Conservation (phyloP, 2,113 vertebrate genomes). For the Todiramphus saurophagus region DNA sequence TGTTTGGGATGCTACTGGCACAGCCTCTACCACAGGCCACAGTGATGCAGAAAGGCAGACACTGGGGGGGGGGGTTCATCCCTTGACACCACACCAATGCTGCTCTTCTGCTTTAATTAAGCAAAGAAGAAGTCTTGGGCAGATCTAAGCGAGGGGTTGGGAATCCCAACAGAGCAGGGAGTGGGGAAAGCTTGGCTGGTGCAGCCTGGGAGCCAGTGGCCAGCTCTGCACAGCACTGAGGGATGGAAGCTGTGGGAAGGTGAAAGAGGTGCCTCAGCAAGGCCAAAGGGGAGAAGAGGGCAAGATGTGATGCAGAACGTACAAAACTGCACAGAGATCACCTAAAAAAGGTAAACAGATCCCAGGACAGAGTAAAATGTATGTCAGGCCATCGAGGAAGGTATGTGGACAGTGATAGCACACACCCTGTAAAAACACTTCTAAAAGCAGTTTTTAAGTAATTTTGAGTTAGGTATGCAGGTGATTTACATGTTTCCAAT, state of each 20-base stretch:
- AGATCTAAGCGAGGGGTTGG: background rate
- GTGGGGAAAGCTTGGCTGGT: background rate
- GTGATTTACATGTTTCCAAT: background rate
- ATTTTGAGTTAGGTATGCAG: background rate
- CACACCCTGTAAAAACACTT: fast-evolving
- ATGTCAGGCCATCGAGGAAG: background rate
- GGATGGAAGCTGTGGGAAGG: background rate
- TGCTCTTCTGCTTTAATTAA: background rate
- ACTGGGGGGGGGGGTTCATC: too few species aligned
- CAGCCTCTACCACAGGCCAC: fast-evolving
- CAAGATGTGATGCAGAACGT: background rate
- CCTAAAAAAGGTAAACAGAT: background rate
- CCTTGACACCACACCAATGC: fast-evolving
- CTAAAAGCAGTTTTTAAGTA: background rate
- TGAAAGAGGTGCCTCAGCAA: background rate
- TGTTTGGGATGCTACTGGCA: background rate
- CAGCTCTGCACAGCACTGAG: fast-evolving
- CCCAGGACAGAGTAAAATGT: background rate
- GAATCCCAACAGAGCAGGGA: background rate
- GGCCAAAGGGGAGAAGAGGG: background rate
- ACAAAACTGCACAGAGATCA: background rate
- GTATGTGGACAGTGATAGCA: background rate
- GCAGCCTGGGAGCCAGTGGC: background rate
- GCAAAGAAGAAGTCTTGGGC: background rate
- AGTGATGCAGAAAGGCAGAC: background rate